Conservation (phyloP, 2,797 vertebrate species). For the Mus spretus region DNA sequence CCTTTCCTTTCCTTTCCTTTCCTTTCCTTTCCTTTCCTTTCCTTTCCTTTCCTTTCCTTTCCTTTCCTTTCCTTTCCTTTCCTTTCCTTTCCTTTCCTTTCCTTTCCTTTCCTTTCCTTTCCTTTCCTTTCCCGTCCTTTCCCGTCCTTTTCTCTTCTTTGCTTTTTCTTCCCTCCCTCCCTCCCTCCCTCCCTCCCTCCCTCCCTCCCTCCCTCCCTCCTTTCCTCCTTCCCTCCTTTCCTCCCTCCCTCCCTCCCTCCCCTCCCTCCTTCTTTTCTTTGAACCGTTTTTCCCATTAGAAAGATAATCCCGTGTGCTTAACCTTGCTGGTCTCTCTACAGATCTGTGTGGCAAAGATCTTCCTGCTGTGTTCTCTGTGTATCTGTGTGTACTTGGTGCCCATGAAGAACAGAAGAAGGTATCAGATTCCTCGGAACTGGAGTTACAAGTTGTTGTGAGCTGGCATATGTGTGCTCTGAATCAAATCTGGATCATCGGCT, state of each 20-base stretch:
- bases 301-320: background rate
- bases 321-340: too few species aligned
- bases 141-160: too few species aligned
- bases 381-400: background rate
- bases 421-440: background rate
- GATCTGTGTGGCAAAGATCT: background rate
- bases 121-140: too few species aligned
- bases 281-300: background rate
- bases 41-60: too few species aligned
- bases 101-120: rapidly evolving
- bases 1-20: too few species aligned
- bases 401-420: too few species aligned
- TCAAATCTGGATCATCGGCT: background rate
- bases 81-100: rapidly evolving
- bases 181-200: background rate
- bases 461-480: background rate
- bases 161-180: background rate
- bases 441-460: background rate
- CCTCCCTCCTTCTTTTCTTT: background rate
- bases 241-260: background rate
- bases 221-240: background rate
- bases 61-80: too few species aligned
- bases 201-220: background rate
- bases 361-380: background rate
- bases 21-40: too few species aligned